Evolutionary conservation across 2,888 invertebrate genomes (phyloP).

Genomic region (Acronicta aceris): DNA sequence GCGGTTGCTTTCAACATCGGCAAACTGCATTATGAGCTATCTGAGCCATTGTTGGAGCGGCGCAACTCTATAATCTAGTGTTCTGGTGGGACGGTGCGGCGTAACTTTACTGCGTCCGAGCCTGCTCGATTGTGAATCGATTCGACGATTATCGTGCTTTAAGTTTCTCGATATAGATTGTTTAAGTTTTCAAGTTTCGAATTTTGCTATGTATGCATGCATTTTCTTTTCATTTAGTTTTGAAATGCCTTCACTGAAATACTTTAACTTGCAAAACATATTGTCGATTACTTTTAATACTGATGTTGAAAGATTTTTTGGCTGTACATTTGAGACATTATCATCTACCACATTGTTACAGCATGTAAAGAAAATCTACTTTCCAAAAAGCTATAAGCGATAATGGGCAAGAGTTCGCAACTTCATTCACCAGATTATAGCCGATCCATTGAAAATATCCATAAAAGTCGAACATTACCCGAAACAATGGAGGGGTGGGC

Average conservation of each 20-base stretch:
- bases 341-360: conserved; percentile 36
- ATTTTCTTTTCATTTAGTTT: conserved; percentile 17
- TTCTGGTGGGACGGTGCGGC: conserved; percentile 59
- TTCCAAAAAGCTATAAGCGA: conserved; percentile 59
- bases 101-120: conserved; percentile 60
- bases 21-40: conserved; percentile 88
- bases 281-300: conserved; percentile 12
- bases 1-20: conserved; percentile 83
- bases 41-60: conserved; percentile 76
- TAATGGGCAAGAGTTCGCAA: conserved; percentile 76
- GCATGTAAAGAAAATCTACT: conserved; percentile 63
- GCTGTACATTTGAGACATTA: conserved; percentile 26
- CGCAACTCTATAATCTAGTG: conserved; percentile 77
- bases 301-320: conserved; percentile 3
- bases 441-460: conserved; percentile 89
- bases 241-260: neutral
- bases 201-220: neutral
- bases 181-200: conserved; percentile 19
- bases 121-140: conserved; percentile 40
- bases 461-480: conserved; percentile 89
- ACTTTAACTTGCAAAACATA: neutral
- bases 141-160: conserved; percentile 49
- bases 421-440: conserved; percentile 86
- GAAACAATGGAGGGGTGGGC: conserved; percentile 87
- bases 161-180: conserved; percentile 43